Evolutionary conservation across 2,888 invertebrate genomes (phyloP).

Genomic region (Malthinus flaveolus): DNA sequence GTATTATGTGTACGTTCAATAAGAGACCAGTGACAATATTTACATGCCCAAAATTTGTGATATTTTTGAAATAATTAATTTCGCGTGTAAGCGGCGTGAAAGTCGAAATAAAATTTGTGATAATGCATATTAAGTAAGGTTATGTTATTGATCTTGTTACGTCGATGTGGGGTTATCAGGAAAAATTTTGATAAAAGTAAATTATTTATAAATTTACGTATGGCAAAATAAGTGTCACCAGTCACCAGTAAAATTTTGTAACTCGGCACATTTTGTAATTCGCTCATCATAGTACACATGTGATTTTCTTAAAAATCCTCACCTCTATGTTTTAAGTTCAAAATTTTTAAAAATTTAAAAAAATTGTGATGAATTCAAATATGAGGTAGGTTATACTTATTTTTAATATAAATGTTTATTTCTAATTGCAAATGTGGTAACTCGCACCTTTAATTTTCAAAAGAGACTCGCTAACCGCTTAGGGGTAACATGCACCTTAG

Average conservation of each 20-base stretch:
- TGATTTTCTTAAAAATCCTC: not conserved
- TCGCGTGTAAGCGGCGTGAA: not conserved
- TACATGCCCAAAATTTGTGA: not conserved
- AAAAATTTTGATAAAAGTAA: too few relatives aligned
- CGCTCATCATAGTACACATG: not conserved
- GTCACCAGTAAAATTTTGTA: too few relatives aligned
- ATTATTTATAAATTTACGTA: too few relatives aligned
- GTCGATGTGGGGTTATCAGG: not conserved
- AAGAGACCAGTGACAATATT: not conserved
- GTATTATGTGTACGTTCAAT: too few relatives aligned
- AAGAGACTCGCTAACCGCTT: not conserved
- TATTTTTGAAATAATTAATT: slow-evolving; percentile 1
- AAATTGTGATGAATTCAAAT: slow-evolving; percentile 6
- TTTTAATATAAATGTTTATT: not conserved
- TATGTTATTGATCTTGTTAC: slow-evolving; percentile 15
- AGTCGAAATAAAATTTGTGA: slow-evolving; percentile 2
- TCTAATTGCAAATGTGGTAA: too few relatives aligned
- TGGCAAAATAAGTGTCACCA: too few relatives aligned
- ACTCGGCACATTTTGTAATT: too few relatives aligned
- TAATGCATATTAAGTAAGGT: slow-evolving; percentile 11
- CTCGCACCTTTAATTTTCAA: not conserved
- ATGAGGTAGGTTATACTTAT: slow-evolving; percentile 22
- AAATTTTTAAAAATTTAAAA: not conserved
- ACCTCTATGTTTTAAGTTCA: not conserved
- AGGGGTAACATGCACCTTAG: too few relatives aligned